phyloP scores from a whole-genome alignment of 2,113 vertebrate species.

The Oncorhynchus keta region DNA sequence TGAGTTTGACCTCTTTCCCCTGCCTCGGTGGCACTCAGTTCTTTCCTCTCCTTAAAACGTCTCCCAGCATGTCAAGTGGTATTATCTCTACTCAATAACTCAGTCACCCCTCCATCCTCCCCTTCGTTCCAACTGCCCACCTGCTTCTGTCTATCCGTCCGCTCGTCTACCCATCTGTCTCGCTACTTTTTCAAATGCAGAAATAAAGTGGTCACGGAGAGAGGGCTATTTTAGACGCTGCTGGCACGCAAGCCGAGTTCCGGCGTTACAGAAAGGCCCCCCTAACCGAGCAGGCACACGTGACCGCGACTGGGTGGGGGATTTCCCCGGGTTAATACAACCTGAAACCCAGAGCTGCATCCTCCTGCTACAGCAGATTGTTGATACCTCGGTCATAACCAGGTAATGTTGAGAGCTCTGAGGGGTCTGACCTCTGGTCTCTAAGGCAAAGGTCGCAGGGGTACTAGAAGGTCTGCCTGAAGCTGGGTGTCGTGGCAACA shows the following conservation, averaged over 20 bases:
- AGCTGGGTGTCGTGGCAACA: not conserved
- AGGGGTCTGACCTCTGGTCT: not conserved
- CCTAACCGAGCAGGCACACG: not conserved
- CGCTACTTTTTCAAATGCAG: constrained; percentile 6
- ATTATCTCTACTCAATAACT: not conserved
- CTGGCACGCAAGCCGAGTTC: not conserved
- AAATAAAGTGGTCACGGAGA: constrained; percentile 33
- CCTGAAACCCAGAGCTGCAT: not conserved
- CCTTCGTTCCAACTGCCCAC: constrained; percentile 1
- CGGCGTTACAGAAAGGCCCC: not conserved
- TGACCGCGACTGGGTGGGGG: not conserved
- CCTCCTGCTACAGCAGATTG: not conserved
- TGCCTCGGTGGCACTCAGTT: not conserved
- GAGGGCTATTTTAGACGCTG: constrained; percentile 18
- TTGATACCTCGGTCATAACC: not conserved
- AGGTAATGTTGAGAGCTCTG: not conserved
- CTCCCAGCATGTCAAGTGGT: not conserved
- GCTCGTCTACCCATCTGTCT: constrained; percentile 9
- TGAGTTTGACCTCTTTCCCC: constrained; percentile 4
- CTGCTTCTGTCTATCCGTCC: constrained; percentile 31
- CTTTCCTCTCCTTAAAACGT: not conserved
- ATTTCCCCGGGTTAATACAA: not conserved
- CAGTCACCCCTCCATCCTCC: not conserved
- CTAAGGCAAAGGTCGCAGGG: not conserved
- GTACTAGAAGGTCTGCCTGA: not conserved